phyloP scores from a whole-genome alignment of 2,797 vertebrate species.

The Sebastes oblongus region DNA sequence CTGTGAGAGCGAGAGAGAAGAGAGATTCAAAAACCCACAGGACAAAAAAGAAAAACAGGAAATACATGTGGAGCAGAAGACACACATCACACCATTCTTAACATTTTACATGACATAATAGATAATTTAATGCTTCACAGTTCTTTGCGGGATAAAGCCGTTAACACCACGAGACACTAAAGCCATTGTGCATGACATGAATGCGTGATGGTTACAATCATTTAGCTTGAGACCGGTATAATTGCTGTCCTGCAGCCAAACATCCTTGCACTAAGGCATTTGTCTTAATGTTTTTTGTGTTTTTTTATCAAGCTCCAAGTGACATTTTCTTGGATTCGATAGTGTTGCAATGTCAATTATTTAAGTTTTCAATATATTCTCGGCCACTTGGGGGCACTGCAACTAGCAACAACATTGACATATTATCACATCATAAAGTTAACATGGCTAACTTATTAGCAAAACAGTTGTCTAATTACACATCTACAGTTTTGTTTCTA shows the following conservation, averaged over 20 bases:
- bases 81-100: neutral
- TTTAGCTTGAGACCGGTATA: neutral
- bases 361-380: neutral
- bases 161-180: neutral
- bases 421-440: neutral
- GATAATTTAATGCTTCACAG: neutral
- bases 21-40: constrained; percentile 16
- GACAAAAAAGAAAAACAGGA: neutral
- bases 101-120: neutral
- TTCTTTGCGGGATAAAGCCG: neutral
- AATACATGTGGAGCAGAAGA: neutral
- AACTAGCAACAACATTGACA: neutral
- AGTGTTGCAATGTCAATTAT: neutral
- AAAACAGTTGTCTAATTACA: neutral
- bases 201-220: neutral
- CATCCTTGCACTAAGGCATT: neutral
- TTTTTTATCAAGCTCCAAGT: neutral
- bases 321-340: neutral
- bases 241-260: neutral
- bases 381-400: neutral
- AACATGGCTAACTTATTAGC: neutral
- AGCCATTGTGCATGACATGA: neutral
- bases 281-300: neutral
- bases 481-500: neutral
- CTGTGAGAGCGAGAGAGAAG: neutral